Conservation (phyloP, 2,888 invertebrate species). For the Ophioninae sp. region DNA sequence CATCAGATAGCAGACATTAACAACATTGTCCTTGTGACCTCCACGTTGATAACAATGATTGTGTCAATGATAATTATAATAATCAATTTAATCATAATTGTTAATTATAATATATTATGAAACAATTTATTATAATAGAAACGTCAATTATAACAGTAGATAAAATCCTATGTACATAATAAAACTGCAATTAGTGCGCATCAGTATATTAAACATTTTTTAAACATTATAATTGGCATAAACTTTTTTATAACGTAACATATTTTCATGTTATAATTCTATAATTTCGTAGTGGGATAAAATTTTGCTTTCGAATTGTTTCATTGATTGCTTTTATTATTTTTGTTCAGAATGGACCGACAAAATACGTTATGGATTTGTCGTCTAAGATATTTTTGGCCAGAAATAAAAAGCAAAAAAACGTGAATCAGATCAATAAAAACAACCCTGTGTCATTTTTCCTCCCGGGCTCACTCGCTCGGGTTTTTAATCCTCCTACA, state of each 20-base stretch:
- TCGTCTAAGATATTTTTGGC: not conserved
- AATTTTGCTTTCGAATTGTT: conserved; percentile 28
- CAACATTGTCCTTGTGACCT: too few species aligned
- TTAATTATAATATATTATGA: not conserved
- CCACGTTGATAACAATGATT: too few species aligned
- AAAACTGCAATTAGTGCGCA: too few species aligned
- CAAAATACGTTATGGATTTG: not conserved
- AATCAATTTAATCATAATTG: conserved; percentile 53
- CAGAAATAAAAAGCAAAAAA: not conserved
- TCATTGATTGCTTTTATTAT: not conserved
- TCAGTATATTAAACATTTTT: too few species aligned
- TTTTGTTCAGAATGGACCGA: not conserved
- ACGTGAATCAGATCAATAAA: conserved; percentile 64
- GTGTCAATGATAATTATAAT: conserved; percentile 46
- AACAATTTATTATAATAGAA: too few species aligned
- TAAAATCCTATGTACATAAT: too few species aligned
- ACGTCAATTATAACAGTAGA: too few species aligned
- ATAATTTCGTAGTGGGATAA: too few species aligned
- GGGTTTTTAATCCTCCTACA: conserved; percentile 50
- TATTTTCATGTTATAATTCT: not conserved
- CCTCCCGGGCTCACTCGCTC: not conserved
- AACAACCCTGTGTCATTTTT: conserved; percentile 38
- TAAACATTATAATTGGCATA: too few species aligned
- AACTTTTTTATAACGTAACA: too few species aligned
- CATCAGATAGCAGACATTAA: too few species aligned